Percentiles rank a stretch among this genome's conserved stretches.
Conservation (phyloP, 2,113 vertebrate genomes). For the Micronisus gabar region DNA sequence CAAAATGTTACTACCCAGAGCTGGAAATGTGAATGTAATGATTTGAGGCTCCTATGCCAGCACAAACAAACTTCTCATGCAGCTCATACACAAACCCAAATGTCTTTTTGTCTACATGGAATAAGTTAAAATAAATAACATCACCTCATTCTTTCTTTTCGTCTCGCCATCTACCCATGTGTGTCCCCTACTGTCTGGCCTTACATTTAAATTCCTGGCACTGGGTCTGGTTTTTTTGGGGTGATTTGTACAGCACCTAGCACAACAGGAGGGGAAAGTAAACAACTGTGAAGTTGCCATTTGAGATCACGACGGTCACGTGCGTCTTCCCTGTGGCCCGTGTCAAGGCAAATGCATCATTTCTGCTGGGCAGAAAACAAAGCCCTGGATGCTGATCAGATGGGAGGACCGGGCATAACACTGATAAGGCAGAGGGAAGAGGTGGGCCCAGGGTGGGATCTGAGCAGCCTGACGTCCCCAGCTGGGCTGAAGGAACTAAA, state of each 20-base stretch:
- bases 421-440: not conserved
- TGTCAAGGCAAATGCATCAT: not conserved
- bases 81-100: not conserved
- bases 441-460: not conserved
- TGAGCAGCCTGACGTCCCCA: not conserved
- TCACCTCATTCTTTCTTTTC: not conserved
- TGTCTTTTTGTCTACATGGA: not conserved
- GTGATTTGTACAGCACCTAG: not conserved
- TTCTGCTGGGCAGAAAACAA: not conserved
- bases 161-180: not conserved
- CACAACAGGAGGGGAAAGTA: not conserved
- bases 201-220: not conserved
- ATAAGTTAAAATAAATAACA: not conserved
- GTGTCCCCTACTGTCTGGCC: not conserved
- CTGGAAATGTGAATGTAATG: not conserved
- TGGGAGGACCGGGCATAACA: accelerated
- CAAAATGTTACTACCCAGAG: not conserved
- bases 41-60: not conserved
- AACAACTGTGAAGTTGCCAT: not conserved
- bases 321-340: accelerated
- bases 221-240: accelerated
- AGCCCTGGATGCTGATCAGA: not conserved
- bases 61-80: not conserved
- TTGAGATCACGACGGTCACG: not conserved
- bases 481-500: not conserved